Conservation (phyloP, 1,140 invertebrate species). For the Brachionus manjavacas region DNA sequence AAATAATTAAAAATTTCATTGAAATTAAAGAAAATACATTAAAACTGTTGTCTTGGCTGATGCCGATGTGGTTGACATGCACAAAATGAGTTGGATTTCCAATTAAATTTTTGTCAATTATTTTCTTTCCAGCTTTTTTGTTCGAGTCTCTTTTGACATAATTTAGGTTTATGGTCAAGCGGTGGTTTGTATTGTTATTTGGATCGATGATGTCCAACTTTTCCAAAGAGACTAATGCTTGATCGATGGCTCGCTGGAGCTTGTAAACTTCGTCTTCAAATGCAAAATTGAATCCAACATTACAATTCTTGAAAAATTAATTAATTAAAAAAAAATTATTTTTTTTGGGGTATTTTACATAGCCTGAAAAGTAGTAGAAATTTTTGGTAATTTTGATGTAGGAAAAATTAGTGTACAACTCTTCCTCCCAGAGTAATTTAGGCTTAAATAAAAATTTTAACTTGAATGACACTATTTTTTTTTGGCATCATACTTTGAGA, state of each 20-base stretch:
- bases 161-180: background rate
- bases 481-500: background rate
- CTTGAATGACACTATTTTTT: no score
- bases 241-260: background rate
- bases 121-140: conserved; percentile 27
- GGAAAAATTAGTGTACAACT: background rate
- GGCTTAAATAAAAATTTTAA: background rate
- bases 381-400: conserved; percentile 14
- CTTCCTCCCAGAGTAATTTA: conserved; percentile 29
- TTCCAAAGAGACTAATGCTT: background rate
- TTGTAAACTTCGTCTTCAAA: conserved; percentile 15
- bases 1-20: background rate
- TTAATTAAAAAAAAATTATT: background rate
- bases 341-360: background rate
- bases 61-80: conserved; percentile 27
- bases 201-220: background rate
- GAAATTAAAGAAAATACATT: background rate
- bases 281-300: conserved; percentile 40
- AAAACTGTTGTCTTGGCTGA: background rate
- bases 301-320: background rate
- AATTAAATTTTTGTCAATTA: conserved; percentile 1
- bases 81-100: conserved; percentile 35
- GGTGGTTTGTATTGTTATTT: background rate
- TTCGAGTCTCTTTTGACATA: background rate
- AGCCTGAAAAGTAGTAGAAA: background rate